Evolutionary conservation across 2,888 invertebrate genomes (phyloP), one percentile per base, ranked within the genome.

Genomic region (Dromius quadrimaculatus): DNA sequence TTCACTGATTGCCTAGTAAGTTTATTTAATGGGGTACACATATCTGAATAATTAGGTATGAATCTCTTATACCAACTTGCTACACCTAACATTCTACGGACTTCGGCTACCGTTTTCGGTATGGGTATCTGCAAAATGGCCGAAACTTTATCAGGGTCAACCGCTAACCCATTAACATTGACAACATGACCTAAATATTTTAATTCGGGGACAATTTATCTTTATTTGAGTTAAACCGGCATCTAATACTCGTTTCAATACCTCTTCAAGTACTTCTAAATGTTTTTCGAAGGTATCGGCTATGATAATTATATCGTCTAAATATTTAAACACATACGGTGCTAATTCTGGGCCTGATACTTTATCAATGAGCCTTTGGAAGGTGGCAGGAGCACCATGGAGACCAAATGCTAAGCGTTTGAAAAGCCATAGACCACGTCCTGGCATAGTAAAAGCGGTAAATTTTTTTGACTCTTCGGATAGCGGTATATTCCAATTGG

Each of bases 371-470:
- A 41, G 15, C 13, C 13, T 41, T 15, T 41, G 41, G 4, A 41
- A 41, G 15, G 74, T 71, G 28, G 74, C 66, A 11, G 74, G 72
- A 13, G 74, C 66, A 64, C 76, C 64, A 59, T 73, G 71, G 32
- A 78, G 32, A 28, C 77, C 72, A 43, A 76, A 76, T 0, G 78
- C 76, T 75, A 78, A 74, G 0, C 75, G 72, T 0, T 45, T 70
- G 34, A 78, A 78, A 3, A 77, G 75, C 17, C 72, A 76, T 23
- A 76, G 63, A 23, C 78, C 71, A 11, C 74, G 41, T 70, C 73
- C 32, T 32, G 76, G 73, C 36, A 75, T 63, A 8, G 75, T 75
- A 61, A 78, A 79, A 0, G 77, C 77, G 0, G 77, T 77, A 1
- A 74, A 72, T 6, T 75, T 74, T 6, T 69, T 54, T 1, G 72